phyloP scores from a whole-genome alignment of 2,888 invertebrate genomes.

The Isoperla grammatica region DNA sequence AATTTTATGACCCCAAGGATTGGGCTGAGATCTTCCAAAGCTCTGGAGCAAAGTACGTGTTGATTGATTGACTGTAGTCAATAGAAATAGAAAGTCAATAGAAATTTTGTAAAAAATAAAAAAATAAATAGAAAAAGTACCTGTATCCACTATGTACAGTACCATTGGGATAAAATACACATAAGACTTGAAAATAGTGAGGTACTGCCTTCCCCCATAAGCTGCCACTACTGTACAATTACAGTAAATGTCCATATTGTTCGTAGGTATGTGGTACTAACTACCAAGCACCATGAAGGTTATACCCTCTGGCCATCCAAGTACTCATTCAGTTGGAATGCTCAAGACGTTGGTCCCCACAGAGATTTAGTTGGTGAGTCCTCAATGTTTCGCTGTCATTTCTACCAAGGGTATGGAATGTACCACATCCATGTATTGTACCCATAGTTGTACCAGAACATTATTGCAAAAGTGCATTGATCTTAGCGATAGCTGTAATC shows the following conservation, averaged over 20 bases:
- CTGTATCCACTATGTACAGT: no score
- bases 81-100: no score
- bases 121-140: no score
- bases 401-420: no score
- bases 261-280: constrained; percentile 70
- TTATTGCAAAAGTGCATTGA: neutral
- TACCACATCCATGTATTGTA: no score
- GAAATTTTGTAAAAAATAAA: neutral
- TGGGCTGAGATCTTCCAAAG: constrained; percentile 80
- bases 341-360: constrained; percentile 70
- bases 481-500: neutral
- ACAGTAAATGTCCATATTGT: no score
- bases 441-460: no score
- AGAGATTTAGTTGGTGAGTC: constrained; percentile 63
- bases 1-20: constrained; percentile 75
- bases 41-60: constrained; percentile 75
- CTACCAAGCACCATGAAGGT: constrained; percentile 87
- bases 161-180: no score
- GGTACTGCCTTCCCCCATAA: no score
- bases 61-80: no score
- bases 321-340: constrained; percentile 79
- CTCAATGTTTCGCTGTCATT: neutral
- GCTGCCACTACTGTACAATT: no score
- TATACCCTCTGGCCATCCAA: constrained; percentile 79
- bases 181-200: neutral